Evolutionary conservation across 2,113 vertebrate genomes (phyloP).

Genomic region (Gymnogyps californianus): DNA sequence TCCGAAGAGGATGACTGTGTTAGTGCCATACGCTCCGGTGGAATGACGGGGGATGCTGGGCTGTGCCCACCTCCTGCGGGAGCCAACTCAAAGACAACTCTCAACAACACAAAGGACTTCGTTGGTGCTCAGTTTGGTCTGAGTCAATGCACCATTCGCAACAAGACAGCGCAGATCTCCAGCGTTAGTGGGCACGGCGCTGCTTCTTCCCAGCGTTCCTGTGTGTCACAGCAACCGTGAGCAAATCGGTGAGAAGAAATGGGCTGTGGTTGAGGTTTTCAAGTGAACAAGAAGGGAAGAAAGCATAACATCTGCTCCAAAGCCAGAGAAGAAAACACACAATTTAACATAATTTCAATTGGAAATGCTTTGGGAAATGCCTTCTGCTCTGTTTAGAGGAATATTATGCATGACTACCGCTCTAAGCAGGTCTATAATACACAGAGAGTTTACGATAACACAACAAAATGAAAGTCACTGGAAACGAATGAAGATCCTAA

Average conservation of each 20-base stretch:
- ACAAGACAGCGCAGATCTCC: fast-evolving
- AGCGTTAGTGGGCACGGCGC: fast-evolving
- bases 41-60: background rate
- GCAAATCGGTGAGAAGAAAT: fast-evolving
- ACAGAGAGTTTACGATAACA: background rate
- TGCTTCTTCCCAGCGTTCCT: fast-evolving
- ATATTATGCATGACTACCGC: background rate
- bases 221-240: fast-evolving
- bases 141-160: fast-evolving
- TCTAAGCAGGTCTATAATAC: background rate
- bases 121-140: fast-evolving
- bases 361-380: background rate
- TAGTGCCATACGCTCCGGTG: fast-evolving
- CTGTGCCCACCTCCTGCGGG: fast-evolving
- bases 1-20: fast-evolving
- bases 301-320: background rate
- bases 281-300: background rate
- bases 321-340: background rate
- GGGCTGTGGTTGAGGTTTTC: background rate
- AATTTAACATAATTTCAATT: background rate
- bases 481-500: background rate
- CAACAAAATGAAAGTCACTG: background rate
- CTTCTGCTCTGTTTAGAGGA: background rate
- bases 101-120: fast-evolving
- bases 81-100: background rate